Conservation (phyloP, 2,113 vertebrate genomes). For the Anthoscopus minutus region DNA sequence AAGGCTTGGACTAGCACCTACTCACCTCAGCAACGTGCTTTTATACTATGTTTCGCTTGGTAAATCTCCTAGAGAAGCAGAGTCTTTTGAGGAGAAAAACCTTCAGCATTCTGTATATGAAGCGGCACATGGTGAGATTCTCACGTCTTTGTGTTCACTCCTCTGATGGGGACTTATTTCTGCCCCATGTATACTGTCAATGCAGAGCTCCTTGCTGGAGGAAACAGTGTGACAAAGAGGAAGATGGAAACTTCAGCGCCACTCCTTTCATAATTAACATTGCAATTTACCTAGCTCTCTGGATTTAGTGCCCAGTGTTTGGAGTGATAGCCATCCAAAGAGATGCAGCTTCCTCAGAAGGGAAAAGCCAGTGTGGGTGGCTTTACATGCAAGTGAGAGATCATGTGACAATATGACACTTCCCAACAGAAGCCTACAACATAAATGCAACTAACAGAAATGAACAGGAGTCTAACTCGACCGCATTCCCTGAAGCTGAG, state of each 20-base stretch:
- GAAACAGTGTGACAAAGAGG: not conserved
- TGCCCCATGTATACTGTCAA: not conserved
- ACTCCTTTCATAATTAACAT: not conserved
- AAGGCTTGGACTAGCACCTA: constrained; percentile 63
- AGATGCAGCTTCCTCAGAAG: not conserved
- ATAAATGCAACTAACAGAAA: constrained; percentile 36
- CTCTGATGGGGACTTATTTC: not conserved
- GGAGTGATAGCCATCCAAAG: not conserved
- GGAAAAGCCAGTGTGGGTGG: not conserved
- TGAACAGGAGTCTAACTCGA: not conserved
- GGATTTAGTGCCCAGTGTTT: not conserved
- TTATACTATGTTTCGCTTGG: constrained; percentile 28
- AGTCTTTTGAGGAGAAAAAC: constrained; percentile 4
- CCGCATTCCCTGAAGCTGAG: not conserved
- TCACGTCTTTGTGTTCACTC: not conserved
- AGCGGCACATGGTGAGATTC: not conserved
- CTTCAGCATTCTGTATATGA: not conserved
- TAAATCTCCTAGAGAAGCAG: constrained; percentile 49
- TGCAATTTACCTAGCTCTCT: not conserved
- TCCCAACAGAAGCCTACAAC: constrained; percentile 17
- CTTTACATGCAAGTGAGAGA: not conserved
- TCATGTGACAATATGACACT: constrained; percentile 19
- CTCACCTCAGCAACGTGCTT: constrained; percentile 54
- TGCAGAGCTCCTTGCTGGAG: not conserved
- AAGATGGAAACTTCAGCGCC: not conserved